Base-by-base conservation (phyloP, 2,888 invertebrate genomes). In the Clanis bilineata region DNA sequence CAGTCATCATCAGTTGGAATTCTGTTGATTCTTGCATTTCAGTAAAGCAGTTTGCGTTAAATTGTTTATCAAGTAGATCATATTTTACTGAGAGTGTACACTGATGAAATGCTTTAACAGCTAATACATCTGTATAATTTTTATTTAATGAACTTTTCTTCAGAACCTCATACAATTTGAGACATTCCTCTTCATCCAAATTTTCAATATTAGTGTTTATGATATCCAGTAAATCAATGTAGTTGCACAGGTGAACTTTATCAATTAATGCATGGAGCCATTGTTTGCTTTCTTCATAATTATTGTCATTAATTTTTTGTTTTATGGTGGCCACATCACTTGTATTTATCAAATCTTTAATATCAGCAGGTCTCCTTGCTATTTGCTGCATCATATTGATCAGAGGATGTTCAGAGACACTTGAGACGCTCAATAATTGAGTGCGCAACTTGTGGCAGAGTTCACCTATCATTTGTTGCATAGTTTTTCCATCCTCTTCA, bases 381-480 rank as follows among this genome's bases (percentile, higher is more conserved):
- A 91, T 85, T 65, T 83, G 82, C 69, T 82, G 68, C 9, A 90
- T 67, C 90, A 91, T 90, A 43, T 62, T 68, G 1, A 85, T 66
- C 10, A 91, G 68, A 6, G 84, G 78, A 64, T 91, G 90, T 41
- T 88, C 86, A 44, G 73, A 64, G 2, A 83, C 25, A 64, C 62
- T 65, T 12, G 62, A 60, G 18, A 84, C 69, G 55, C 63, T 71
- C 10, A 73, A 54, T 22, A 91, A 66, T 59, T 73, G 75, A 22
- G 64, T 69, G 10, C 70, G 75, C 3, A 89, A 73, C 66, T 80
- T 82, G 65, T 85, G 79, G 68, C 85, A 84, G 1, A 86, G 63
- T 64, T 90, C 88, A 15, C 91, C 90, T 65, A 90, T 79, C 44
- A 63, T 72, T 67, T 85, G 81, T 63, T 92, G 92, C 82, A 88